Evolutionary conservation across 2,888 invertebrate species (phyloP), one percentile per base, ranked within the genome.

Genomic region (Strigamia maritima): DNA sequence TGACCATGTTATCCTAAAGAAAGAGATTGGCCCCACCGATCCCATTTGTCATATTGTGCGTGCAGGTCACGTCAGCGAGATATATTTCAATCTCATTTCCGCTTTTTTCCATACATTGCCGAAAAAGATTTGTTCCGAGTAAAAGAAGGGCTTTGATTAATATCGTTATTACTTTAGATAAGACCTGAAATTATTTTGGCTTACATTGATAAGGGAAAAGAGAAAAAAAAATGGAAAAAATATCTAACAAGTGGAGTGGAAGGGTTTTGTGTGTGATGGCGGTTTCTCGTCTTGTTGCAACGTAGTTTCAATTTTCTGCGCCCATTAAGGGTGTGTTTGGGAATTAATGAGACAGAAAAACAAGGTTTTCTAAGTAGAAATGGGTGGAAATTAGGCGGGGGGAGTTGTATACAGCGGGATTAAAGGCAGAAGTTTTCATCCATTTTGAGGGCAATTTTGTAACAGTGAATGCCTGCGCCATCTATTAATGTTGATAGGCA

Each of bases 1-100:
- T 76, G 76, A 76, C 40, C 76, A 40, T 76, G 76, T 76, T 76
- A 76, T 76, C 76, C 31, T 76, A 76, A 35, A 76, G 76, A 31
- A 76, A 40, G 76, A 38, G 76, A 76, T 76, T 40, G 40, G 76
- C 40, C 40, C 76, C 31, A 38, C 38, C 76, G 24, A 38, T 38
- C 24, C 76, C 76, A 76, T 76, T 76, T 76, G 40, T 76, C 76
- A 76, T 76, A 54, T 35, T 35, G 40, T 26, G 24, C 76, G 76
- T 35, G 35, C 76, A 76, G 38, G 40, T 76, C 76, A 76, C 74
- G 74, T 74, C 74, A 74, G 74, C 74, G 54, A 74, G 74, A 74
- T 74, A 74, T 28, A 74, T 31, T 74, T 74, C 74, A 31, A 74
- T 35, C 28, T 74, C 35, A 31, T 31, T 74, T 74, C 35, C 74